These are phyloP conservation scores for Drosophila mercatorum DNA, from an alignment of 2,888 invertebrate species.

Conservation along the genomic window DNA sequence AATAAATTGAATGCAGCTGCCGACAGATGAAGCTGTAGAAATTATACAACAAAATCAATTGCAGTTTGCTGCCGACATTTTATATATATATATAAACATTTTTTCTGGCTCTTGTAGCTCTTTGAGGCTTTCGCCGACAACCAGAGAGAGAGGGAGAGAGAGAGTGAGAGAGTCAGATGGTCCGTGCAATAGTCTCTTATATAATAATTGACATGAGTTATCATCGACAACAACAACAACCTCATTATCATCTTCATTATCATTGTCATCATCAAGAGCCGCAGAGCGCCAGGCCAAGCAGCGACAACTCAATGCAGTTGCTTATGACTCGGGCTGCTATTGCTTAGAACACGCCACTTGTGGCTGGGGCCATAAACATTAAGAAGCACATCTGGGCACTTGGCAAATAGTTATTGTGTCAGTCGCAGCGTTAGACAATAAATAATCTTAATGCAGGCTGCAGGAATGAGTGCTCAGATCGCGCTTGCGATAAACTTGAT, in stretches of 20 bases:
- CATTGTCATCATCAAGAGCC: neutral
- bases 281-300: constrained; percentile 5
- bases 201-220: constrained; percentile 76
- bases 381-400: neutral
- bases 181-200: constrained; percentile 55
- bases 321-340: neutral
- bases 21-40: constrained; percentile 70
- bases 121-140: constrained; percentile 61
- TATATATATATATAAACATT: constrained; percentile 8
- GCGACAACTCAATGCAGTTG: constrained; percentile 12
- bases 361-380: neutral
- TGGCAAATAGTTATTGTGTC: constrained; percentile 2
- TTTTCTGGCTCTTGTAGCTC: constrained; percentile 21
- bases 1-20: constrained; percentile 74
- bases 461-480: neutral
- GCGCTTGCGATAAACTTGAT: neutral
- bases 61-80: constrained; percentile 55
- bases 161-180: constrained; percentile 11
- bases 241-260: constrained; percentile 10
- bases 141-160: constrained; percentile 15
- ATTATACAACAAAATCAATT: constrained; percentile 75
- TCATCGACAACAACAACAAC: constrained; percentile 37
- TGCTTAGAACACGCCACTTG: constrained; percentile 3
- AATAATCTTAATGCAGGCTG: neutral
- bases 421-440: constrained; percentile 6